A percentile compares a stretch with the other conserved stretches of the same genome.
phyloP scores from a whole-genome alignment of 2,888 invertebrate genomes.

The Trichopria drosophilae region DNA sequence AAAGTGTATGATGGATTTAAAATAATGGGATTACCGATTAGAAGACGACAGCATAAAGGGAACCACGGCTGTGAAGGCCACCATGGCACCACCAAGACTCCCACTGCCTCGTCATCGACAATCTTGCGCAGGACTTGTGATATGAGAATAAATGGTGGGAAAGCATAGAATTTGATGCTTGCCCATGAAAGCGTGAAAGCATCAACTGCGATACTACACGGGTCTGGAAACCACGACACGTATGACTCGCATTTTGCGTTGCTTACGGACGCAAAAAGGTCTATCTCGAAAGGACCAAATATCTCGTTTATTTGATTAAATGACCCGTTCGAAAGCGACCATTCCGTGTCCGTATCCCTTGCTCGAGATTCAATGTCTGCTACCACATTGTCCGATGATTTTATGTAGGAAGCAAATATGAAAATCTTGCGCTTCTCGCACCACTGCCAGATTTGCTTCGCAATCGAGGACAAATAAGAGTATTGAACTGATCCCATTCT shows the following conservation, averaged over 20 bases:
- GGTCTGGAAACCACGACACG: slow-evolving; percentile 40
- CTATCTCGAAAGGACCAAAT: slow-evolving; percentile 30
- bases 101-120: slow-evolving; percentile 37
- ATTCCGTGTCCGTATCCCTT: slow-evolving; percentile 31
- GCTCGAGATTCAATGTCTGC: slow-evolving; percentile 40
- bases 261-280: slow-evolving; percentile 38
- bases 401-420: slow-evolving; percentile 49
- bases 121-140: slow-evolving; percentile 39
- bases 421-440: no score
- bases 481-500: slow-evolving; percentile 14
- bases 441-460: slow-evolving; percentile 3
- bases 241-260: slow-evolving; percentile 41
- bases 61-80: slow-evolving; percentile 42
- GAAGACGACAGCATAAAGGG: slow-evolving; percentile 33
- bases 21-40: slow-evolving; percentile 15
- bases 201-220: slow-evolving; percentile 34
- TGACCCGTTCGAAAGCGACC: slow-evolving; percentile 22
- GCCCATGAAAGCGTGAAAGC: slow-evolving; percentile 39
- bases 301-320: slow-evolving; percentile 2
- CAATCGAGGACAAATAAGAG: slow-evolving; percentile 4
- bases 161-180: slow-evolving; percentile 35
- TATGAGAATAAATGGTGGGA: slow-evolving; percentile 38
- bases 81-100: slow-evolving; percentile 39
- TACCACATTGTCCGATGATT: slow-evolving; percentile 40
- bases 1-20: slow-evolving; percentile 30